Base-by-base conservation (phyloP, 92 coral and sea anemone genomes). In the Parazoanthus swiftii region DNA sequence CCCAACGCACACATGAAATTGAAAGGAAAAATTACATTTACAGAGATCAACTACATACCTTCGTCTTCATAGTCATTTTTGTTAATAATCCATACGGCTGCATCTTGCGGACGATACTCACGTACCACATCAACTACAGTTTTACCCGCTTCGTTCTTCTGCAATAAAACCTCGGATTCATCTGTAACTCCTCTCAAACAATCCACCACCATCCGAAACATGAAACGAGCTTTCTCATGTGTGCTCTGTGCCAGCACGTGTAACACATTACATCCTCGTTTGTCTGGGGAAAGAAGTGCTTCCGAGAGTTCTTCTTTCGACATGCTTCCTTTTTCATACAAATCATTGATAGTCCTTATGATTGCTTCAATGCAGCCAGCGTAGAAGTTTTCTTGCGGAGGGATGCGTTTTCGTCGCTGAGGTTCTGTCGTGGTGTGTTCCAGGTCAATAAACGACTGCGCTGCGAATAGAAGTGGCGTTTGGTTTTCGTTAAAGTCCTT, bases 161-260 rank as follows among this genome's bases (percentile, higher is more conserved):
- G 87, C 20, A 29, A 70, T 71, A 84, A 84, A 71, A 84, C 77
- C 0, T 84, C 87, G 20, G 58, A 48, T 26, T 73, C 29, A 8
- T 48, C 71, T 71, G 68, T 26, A 29, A 84, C 67, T 44, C 74
- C 21, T 18, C 77, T 70, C 43, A 71, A 48, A 46, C 50, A 48
- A 16, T 84, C 87, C 50, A 84, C 78, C 25, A 73, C 77, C 77
- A 71, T 71, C 33, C 87, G 87, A 71, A 84, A 84, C 50, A 84
- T 44, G 78, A 71, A 14, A 65, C 87, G 63, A n/a, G 87, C 87
- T 84, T 48, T 84, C 54, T 84, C 87, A 70, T 84, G 79, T 56
- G 87, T 84, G 66, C 87, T 84, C 39, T 84, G 87, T 2, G 87
- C 78, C 25, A 84, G 63, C 87, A 84, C 87, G 87, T 84, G 87